A percentile compares a stretch with the other conserved stretches of the same genome.
phyloP scores from a whole-genome alignment of 2,797 vertebrate genomes.

The Eidolon dupreanum region DNA sequence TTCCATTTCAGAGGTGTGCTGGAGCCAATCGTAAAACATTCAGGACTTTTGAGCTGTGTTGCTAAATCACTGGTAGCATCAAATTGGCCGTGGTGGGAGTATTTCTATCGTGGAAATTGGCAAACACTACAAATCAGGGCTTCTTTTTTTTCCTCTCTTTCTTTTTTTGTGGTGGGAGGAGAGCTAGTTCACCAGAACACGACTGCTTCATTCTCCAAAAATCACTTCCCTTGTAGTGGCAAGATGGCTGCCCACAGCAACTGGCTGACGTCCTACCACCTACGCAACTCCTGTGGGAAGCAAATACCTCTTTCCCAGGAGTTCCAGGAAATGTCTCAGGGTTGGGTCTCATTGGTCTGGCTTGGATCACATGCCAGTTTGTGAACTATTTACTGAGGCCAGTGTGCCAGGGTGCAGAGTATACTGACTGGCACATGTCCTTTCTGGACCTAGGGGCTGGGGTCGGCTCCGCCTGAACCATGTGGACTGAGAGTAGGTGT shows the following conservation, averaged over 20 bases:
- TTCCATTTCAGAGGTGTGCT: neutral
- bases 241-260: neutral
- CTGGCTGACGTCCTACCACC: neutral
- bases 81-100: slow-evolving; percentile 1
- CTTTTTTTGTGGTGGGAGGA: neutral
- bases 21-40: neutral
- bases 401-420: neutral
- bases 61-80: slow-evolving; percentile 41
- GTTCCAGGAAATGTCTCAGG: neutral
- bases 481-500: neutral
- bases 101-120: slow-evolving; percentile 53
- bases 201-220: neutral
- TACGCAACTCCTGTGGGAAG: neutral
- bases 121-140: neutral
- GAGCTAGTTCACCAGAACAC: neutral
- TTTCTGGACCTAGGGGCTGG: neutral
- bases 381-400: neutral
- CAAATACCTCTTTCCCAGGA: neutral
- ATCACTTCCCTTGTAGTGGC: neutral
- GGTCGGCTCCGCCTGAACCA: neutral
- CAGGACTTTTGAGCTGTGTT: neutral
- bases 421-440: fast-evolving
- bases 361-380: neutral
- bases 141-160: neutral
- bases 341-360: neutral